Evolutionary conservation across 2,888 invertebrate genomes (phyloP).

Genomic region (Adelognathus sp.): DNA sequence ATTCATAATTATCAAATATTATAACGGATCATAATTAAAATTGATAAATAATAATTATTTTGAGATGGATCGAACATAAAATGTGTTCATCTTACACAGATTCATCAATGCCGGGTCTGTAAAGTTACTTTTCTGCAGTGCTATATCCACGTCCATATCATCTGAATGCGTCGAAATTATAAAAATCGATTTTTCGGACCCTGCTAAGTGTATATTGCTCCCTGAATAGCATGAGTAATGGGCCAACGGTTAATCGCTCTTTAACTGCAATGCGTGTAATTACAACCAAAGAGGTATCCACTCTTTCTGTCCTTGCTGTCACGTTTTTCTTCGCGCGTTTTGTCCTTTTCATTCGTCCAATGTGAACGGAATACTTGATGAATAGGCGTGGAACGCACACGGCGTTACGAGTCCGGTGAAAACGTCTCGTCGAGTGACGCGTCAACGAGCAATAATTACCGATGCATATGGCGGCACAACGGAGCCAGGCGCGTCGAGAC

Average conservation of each 20-base stretch:
- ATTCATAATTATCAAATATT: no score
- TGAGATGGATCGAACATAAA: no score
- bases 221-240: conserved; percentile 5
- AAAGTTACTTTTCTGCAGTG: no score
- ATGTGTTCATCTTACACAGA: no score
- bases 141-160: no score
- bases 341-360: not conserved
- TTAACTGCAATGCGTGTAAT: conserved; percentile 26
- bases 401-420: conserved; percentile 9
- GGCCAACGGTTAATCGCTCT: conserved; percentile 3
- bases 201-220: not conserved
- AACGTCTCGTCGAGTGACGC: conserved; percentile 34
- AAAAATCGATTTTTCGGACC: no score
- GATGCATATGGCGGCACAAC: conserved; percentile 20
- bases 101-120: no score
- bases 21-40: no score
- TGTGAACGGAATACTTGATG: conserved; percentile 3
- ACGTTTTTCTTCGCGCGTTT: not conserved
- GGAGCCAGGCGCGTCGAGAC: not conserved
- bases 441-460: conserved; percentile 14
- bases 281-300: not conserved
- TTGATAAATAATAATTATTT: no score
- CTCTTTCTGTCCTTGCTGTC: not conserved
- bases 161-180: no score
- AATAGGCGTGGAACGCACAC: conserved; percentile 17